A percentile compares a stretch with the other conserved stretches of the same genome.
These are phyloP conservation scores for Rhabditoides inermis DNA, from an alignment of 2,888 invertebrate species.

Conservation along the genomic window DNA sequence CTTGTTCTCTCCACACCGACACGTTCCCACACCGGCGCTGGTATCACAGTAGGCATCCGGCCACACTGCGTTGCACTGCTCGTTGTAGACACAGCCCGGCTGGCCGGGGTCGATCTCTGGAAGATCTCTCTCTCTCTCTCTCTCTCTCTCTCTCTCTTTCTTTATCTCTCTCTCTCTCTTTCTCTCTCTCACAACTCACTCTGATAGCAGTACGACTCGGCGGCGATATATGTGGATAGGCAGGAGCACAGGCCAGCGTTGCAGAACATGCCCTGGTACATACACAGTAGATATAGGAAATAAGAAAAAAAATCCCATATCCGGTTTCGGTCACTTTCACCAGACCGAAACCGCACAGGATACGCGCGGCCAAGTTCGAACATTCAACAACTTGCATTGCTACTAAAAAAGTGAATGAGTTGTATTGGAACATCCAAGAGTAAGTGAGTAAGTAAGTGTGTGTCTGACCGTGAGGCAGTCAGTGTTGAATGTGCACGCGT, in stretches of 20 bases:
- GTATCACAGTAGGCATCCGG: constrained; percentile 41
- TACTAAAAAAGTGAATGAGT: too few relatives aligned
- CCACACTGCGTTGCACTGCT: constrained; percentile 42
- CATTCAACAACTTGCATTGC: too few relatives aligned
- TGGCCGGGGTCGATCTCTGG: constrained; percentile 41
- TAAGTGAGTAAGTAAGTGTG: background rate
- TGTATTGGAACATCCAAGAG: too few relatives aligned
- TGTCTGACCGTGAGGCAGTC: constrained; percentile 30
- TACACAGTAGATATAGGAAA: too few relatives aligned
- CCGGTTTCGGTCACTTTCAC: too few relatives aligned
- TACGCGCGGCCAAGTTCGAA: too few relatives aligned
- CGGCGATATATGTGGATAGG: constrained; percentile 37
- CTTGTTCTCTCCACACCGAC: constrained; percentile 39
- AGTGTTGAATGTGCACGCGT: constrained; percentile 40
- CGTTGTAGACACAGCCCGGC: constrained; percentile 38
- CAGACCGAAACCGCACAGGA: too few relatives aligned
- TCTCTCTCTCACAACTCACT: constrained; percentile 19
- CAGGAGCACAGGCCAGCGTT: constrained; percentile 40
- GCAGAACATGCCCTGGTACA: constrained; percentile 40
- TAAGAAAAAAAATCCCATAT: too few relatives aligned
- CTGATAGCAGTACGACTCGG: constrained; percentile 38
- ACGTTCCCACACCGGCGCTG: constrained; percentile 38
- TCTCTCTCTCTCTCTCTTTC: too few relatives aligned
- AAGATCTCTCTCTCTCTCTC: background rate
- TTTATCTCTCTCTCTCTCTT: too few relatives aligned